Percentiles rank a stretch among this genome's conserved stretches.
Evolutionary conservation across 2,113 vertebrate genomes (phyloP).

Genomic region (Condylura cristata): DNA sequence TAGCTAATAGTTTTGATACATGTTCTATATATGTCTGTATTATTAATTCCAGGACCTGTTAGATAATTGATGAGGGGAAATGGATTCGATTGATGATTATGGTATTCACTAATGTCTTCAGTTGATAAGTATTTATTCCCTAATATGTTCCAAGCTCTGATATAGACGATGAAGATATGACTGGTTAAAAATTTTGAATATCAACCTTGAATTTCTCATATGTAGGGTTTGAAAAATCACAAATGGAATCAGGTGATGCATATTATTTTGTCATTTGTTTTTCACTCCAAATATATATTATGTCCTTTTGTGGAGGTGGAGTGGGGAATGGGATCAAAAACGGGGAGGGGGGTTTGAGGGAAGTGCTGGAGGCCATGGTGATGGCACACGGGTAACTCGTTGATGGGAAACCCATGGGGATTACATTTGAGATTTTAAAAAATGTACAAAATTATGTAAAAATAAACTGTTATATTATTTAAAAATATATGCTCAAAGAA

Average conservation of each 20-base stretch:
- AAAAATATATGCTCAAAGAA: too few relatives aligned
- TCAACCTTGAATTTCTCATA: neutral
- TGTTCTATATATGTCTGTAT: neutral
- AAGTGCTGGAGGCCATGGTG: too few relatives aligned
- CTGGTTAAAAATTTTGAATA: neutral
- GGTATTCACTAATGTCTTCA: neutral
- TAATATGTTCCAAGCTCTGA: neutral
- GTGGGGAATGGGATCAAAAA: too few relatives aligned
- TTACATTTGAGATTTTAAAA: too few relatives aligned
- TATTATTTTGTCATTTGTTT: neutral
- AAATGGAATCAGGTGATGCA: neutral
- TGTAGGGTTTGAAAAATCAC: neutral
- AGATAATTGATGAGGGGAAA: neutral
- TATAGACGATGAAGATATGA: neutral
- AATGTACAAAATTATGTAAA: too few relatives aligned
- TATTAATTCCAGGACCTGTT: neutral
- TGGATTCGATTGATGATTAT: neutral
- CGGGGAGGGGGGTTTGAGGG: too few relatives aligned
- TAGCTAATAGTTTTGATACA: neutral
- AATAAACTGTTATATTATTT: too few relatives aligned
- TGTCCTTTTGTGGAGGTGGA: too few relatives aligned
- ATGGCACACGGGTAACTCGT: too few relatives aligned
- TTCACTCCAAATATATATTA: neutral
- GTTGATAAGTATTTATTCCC: neutral
- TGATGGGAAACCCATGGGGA: too few relatives aligned